These are phyloP conservation scores for Lepus americanus DNA, from an alignment of 2,113 vertebrate species.

Conservation along the genomic window DNA sequence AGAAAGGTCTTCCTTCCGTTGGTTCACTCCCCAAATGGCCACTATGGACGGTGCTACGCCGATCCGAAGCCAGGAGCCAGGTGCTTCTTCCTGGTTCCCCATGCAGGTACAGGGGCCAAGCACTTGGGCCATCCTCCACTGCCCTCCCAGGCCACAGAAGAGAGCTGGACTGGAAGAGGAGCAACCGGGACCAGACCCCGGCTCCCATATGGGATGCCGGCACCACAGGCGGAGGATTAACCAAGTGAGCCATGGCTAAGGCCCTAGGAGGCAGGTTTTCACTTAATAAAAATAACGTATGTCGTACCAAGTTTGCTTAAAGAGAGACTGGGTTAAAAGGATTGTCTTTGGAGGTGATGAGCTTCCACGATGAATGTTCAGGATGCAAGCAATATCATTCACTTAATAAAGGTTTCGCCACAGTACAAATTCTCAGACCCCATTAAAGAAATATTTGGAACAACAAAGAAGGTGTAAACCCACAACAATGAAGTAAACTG, in stretches of 20 bases:
- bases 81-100: too few species aligned
- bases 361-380: not conserved
- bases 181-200: too few species aligned
- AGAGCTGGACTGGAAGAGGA: too few species aligned
- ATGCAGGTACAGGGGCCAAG: too few species aligned
- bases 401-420: not conserved
- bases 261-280: not conserved
- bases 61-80: too few species aligned
- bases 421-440: not conserved
- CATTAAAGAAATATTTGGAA: not conserved
- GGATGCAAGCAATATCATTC: not conserved
- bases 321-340: not conserved
- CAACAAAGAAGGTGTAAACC: not conserved
- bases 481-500: not conserved
- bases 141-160: too few species aligned
- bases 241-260: not conserved
- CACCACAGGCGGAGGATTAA: not conserved
- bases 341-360: not conserved
- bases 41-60: too few species aligned
- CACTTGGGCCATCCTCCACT: too few species aligned
- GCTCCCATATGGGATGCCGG: too few species aligned
- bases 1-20: not conserved
- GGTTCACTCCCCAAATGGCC: too few species aligned
- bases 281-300: not conserved
- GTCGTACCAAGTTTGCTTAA: not conserved